Percentiles rank a stretch among this genome's conserved stretches.
phyloP scores from a whole-genome alignment of 2,797 vertebrate genomes.

The Hipposideros larvatus region DNA sequence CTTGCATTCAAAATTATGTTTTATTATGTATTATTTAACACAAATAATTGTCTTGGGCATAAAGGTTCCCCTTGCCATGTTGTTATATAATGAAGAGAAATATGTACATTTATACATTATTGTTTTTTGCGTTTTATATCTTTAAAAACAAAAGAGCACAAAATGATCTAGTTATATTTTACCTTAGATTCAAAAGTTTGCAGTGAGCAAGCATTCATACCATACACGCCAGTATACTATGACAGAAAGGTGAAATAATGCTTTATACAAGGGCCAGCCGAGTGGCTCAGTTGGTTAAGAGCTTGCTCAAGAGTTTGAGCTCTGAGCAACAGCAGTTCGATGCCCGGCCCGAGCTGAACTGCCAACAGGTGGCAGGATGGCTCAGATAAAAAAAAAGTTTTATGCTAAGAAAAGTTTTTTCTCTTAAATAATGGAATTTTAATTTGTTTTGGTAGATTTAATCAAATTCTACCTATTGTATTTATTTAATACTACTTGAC shows the following conservation, averaged over 20 bases:
- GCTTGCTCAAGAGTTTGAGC: no score
- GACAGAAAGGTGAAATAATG: not conserved
- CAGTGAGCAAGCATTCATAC: not conserved
- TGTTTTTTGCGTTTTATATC: not conserved
- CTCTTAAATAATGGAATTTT: not conserved
- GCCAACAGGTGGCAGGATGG: no score
- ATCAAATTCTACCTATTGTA: not conserved
- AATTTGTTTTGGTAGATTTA: not conserved
- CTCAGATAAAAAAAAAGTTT: not conserved
- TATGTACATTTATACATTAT: not conserved
- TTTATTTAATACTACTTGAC: not conserved
- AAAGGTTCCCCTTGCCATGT: not conserved
- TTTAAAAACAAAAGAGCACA: not conserved
- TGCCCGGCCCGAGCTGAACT: no score
- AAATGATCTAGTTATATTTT: not conserved
- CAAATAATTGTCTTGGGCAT: not conserved
- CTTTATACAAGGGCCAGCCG: no score
- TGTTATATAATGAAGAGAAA: slow-evolving; percentile 26
- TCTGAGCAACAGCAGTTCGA: no score
- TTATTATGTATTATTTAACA: not conserved
- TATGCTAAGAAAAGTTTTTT: not conserved
- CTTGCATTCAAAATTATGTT: not conserved
- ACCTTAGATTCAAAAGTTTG: not conserved
- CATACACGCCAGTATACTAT: not conserved
- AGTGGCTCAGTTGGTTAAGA: no score